phyloP scores from a whole-genome alignment of 2,113 vertebrate genomes.

The Isichthys henryi region DNA sequence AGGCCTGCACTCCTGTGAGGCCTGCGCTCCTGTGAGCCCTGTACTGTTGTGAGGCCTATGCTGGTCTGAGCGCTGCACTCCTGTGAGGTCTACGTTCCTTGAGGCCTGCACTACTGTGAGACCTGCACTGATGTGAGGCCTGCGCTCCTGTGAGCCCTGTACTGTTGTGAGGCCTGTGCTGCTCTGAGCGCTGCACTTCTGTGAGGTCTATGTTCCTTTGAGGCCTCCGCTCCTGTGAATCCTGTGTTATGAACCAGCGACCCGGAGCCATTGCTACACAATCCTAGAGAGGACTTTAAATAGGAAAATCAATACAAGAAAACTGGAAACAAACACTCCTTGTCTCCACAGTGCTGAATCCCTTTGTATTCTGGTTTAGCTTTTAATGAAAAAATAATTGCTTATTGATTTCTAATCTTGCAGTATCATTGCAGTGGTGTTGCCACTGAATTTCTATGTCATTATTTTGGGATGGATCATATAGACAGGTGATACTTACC shows the following conservation, averaged over 20 bases:
- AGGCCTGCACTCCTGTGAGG: neutral
- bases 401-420: conserved; percentile 13
- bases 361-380: neutral
- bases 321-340: neutral
- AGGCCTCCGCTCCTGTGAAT: neutral
- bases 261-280: neutral
- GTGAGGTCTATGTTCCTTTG: neutral
- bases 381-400: conserved; percentile 17
- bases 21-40: neutral
- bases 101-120: neutral
- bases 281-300: neutral
- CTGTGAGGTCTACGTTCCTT: neutral
- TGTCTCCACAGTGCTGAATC: neutral
- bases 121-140: neutral
- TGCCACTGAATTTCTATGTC: neutral
- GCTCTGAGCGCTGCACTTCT: neutral
- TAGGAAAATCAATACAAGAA: conserved; percentile 6
- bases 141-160: neutral
- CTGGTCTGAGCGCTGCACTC: neutral
- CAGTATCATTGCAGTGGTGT: neutral
- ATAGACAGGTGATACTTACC: neutral
- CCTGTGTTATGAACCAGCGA: neutral
- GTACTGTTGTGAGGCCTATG: neutral
- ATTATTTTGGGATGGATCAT: neutral
- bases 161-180: neutral